A percentile compares a stretch with the other conserved stretches of the same genome.
Evolutionary conservation across 2,888 invertebrate species (phyloP).

Genomic region (Plebejus argus): DNA sequence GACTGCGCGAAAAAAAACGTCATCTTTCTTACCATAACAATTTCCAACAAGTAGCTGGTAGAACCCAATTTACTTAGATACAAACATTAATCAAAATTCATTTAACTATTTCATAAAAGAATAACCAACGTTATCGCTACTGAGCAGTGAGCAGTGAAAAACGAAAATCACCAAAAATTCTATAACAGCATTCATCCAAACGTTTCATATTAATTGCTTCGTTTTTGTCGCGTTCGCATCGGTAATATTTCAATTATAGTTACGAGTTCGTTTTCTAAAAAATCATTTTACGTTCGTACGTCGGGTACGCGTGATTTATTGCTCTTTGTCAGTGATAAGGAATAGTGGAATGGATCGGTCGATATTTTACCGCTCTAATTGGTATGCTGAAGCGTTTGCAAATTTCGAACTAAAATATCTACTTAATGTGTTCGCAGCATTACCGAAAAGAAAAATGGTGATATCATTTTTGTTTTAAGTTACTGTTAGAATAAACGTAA

Average conservation of each 20-base stretch:
- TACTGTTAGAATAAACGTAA: neutral
- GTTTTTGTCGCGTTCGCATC: slow-evolving; percentile 5
- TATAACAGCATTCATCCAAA: neutral
- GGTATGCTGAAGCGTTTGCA: slow-evolving; percentile 19
- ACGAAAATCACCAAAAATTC: neutral
- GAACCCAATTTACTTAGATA: too few relatives aligned
- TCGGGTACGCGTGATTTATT: slow-evolving; percentile 20
- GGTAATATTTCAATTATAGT: slow-evolving; percentile 25
- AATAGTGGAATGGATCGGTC: slow-evolving; percentile 14
- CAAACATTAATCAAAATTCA: too few relatives aligned
- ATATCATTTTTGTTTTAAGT: neutral
- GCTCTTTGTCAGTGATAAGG: slow-evolving; percentile 20
- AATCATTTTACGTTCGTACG: slow-evolving; percentile 21
- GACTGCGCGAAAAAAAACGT: too few relatives aligned
- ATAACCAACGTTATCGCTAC: neutral
- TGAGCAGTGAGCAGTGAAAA: neutral
- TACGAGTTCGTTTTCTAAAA: slow-evolving; percentile 15
- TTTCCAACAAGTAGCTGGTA: too few relatives aligned
- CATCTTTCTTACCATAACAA: too few relatives aligned
- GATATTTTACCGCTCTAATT: slow-evolving; percentile 7
- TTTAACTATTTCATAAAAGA: too few relatives aligned
- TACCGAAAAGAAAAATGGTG: neutral
- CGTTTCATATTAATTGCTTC: slow-evolving; percentile 5
- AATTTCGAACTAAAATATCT: neutral
- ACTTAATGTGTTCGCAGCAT: neutral